Evolutionary conservation across 2,113 vertebrate species (phyloP).

Genomic region (Miniopterus natalensis): DNA sequence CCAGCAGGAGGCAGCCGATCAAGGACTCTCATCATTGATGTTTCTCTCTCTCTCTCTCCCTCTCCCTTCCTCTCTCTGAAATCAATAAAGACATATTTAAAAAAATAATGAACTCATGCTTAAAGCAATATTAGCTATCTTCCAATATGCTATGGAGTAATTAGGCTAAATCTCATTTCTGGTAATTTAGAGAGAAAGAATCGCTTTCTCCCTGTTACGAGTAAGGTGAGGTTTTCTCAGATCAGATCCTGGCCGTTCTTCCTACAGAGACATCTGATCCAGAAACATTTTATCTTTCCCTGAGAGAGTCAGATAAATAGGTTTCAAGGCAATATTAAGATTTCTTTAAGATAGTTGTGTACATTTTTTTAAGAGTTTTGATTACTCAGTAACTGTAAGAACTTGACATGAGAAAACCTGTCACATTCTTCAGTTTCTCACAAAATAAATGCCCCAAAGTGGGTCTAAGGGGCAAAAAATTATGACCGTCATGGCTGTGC

Average conservation of each 20-base stretch:
- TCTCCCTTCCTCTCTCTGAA: too few relatives aligned
- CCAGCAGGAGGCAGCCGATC: too few relatives aligned
- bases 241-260: neutral
- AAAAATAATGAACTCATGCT: neutral
- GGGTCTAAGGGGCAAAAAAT: neutral
- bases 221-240: neutral
- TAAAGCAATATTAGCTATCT: neutral
- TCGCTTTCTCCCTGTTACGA: neutral
- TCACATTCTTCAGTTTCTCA: neutral
- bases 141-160: neutral
- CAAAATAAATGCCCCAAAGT: slow-evolving; percentile 5
- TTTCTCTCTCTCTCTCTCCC: too few relatives aligned
- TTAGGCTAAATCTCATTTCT: neutral
- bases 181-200: neutral
- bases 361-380: neutral
- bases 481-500: neutral
- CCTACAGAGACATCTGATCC: neutral
- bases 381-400: neutral
- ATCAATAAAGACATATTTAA: neutral
- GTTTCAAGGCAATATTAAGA: neutral
- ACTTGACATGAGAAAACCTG: neutral
- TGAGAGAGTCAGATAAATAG: neutral
- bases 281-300: neutral
- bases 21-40: too few relatives aligned
- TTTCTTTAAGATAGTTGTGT: neutral